These are phyloP conservation scores for Frankliniella fusca DNA, from an alignment of 2,888 invertebrate genomes.

Conservation along the genomic window DNA sequence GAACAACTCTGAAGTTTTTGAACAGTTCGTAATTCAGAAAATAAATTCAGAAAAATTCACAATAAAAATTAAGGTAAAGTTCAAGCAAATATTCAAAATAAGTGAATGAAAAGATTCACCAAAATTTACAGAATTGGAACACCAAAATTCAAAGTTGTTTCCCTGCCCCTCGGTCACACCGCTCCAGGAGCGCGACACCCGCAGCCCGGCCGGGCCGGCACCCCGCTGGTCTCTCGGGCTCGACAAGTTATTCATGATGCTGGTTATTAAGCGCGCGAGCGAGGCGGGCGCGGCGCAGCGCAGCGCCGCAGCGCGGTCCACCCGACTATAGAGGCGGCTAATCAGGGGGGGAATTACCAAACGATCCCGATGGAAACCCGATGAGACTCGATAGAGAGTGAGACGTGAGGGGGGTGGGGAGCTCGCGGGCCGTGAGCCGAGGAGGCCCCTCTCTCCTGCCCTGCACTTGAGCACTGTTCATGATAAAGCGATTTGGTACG, in stretches of 20 bases:
- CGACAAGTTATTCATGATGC: slow-evolving; percentile 9
- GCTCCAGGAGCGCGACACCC: background rate
- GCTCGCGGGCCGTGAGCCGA: background rate
- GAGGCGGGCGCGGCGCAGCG: too few relatives aligned
- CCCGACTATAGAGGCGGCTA: background rate
- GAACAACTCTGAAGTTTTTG: too few relatives aligned
- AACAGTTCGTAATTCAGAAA: too few relatives aligned
- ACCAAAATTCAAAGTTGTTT: too few relatives aligned
- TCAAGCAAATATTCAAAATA: too few relatives aligned
- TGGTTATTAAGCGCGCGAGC: background rate
- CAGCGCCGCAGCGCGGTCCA: background rate
- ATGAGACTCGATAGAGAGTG: background rate
- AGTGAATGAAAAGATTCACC: too few relatives aligned
- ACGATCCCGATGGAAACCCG: background rate
- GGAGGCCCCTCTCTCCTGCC: background rate
- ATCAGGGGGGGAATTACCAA: background rate
- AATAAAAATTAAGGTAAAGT: too few relatives aligned
- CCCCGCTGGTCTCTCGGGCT: background rate
- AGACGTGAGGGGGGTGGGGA: background rate
- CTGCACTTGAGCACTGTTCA: background rate
- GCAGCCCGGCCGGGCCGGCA: background rate
- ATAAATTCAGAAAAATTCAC: too few relatives aligned
- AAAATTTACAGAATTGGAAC: too few relatives aligned
- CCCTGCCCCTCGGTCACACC: too few relatives aligned
- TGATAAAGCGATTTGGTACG: slow-evolving; percentile 15